Evolutionary conservation across 2,888 invertebrate species (phyloP), one percentile per base, ranked within the genome.

Genomic region (Balanococcus diminutus): DNA sequence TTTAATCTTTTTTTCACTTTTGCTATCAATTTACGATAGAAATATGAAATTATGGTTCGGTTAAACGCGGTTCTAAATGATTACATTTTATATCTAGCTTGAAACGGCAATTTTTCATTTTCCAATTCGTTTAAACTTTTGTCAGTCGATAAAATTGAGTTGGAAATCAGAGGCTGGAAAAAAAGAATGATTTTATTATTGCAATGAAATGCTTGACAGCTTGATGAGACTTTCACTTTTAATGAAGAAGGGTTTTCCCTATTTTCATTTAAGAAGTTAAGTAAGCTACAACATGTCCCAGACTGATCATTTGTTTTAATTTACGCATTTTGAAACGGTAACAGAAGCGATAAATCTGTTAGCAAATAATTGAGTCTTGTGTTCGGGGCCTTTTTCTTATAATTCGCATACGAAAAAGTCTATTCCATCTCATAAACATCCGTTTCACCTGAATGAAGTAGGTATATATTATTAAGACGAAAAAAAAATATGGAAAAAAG

Each of bases 271-370:
- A 75, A 75, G 28, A 75, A 32, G 32, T 75, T 19, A 75, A 75
- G 75, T 75, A 32, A 75, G 32, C 75, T 75, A 31, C 75, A 28
- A 67, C 67, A 75, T 75, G 22, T 75, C 75, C 75, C 75, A 32
- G n/a, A 75, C 75, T 75, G 75, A 75, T 75, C 75, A 75, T 75
- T 75, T 75, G 75, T 75, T 75, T 75, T 32, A 75, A 75, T 75
- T 75, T 75, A 75, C 75, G 75, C 19, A 75, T 75, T 75, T 75
- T 9, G 75, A 31, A 75, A 32, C 75, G 75, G 75, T 32, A 75
- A 75, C 14, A 75, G 75, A 75, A 75, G 28, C 75, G 75, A 75
- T 75, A 75, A 75, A 75, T 75, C 75, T 75, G 75, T 32, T n/a
- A 16, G 32, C n/a, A 32, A 75, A 75, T 75, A 75, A 75, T 75